A percentile compares a stretch with the other conserved stretches of the same genome.
phyloP scores from a whole-genome alignment of 2,113 vertebrate genomes.

The Sigmodon hispidus region DNA sequence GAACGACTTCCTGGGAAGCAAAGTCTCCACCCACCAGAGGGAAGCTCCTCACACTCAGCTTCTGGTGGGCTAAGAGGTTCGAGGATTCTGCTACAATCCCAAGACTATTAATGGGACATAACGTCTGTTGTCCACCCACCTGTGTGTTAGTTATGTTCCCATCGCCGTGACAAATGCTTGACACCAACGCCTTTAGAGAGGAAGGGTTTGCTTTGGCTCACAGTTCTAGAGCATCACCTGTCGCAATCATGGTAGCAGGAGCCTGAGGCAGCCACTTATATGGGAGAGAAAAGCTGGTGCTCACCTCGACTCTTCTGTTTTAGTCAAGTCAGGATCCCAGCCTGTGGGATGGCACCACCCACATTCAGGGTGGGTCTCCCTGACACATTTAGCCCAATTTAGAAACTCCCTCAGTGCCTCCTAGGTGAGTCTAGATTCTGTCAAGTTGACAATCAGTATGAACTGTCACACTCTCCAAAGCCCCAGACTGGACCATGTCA shows the following conservation, averaged over 20 bases:
- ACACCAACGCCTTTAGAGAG: neutral
- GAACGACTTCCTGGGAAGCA: neutral
- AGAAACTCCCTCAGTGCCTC: neutral
- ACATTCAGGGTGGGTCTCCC: neutral
- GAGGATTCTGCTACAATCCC: neutral
- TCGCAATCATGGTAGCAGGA: neutral
- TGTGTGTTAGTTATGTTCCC: neutral
- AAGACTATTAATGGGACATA: neutral
- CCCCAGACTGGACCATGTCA: neutral
- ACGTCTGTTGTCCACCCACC: neutral
- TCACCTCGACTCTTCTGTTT: neutral
- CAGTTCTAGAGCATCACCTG: neutral
- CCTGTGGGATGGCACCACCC: neutral
- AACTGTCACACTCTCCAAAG: neutral
- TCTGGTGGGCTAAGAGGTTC: neutral
- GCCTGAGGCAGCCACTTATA: neutral
- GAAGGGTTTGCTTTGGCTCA: neutral
- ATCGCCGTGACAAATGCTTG: too few relatives aligned
- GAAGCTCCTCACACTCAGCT: neutral
- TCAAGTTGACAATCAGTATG: neutral
- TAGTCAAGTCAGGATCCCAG: neutral
- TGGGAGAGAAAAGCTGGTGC: neutral
- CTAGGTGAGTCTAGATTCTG: neutral
- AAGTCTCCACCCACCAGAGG: neutral
- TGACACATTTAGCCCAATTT: neutral